Evolutionary conservation across 1,140 invertebrate species (phyloP), one percentile per base, ranked within the genome.

Genomic region (Brachionus rotundiformis): DNA sequence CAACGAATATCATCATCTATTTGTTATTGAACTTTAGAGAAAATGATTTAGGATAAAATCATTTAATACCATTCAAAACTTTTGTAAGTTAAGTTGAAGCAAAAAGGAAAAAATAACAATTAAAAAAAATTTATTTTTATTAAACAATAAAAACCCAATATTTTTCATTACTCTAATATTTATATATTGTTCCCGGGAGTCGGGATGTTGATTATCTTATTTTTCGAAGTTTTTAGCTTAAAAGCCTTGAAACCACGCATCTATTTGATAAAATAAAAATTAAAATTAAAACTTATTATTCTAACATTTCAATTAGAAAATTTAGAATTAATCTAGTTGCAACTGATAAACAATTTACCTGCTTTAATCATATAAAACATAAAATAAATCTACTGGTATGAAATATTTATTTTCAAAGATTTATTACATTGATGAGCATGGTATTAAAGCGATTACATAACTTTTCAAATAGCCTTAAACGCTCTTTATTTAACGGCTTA

Each of bases 271-370:
- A 29, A 23, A 29, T 33, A 29, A 63, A 63, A 33, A 63, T 29
- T 33, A 68, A 68, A 68, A 68, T 33, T 33, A 36, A 33, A 68
- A 68, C 29, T 68, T 73, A 73, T 73, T 73, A 44, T 73, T 73
- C 13, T 73, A 73, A 25, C 68, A 73, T 73, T 73, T 73, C 19
- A 73, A 73, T 73, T 73, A 73, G 68, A 44, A 41, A 36, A 19
- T 73, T 19, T 10, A 10, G 33, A 54, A 25, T 23, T 54, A 54
- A 54, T 54, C 47, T 19, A 71, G 19, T 71, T 36, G 29, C 65
- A 71, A 71, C 29, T 71, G 10, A 25, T 73, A 73, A 73, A 73
- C 39, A 73, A 73, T 73, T 73, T 73, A 73, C 68, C 68, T 73
- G 68, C 41, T 44, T 73, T 73, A 44, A 73, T 73, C 25, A 73